These are phyloP conservation scores for Scyliorhinus canicula DNA, from an alignment of 2,797 vertebrate genomes.

Conservation along the genomic window DNA sequence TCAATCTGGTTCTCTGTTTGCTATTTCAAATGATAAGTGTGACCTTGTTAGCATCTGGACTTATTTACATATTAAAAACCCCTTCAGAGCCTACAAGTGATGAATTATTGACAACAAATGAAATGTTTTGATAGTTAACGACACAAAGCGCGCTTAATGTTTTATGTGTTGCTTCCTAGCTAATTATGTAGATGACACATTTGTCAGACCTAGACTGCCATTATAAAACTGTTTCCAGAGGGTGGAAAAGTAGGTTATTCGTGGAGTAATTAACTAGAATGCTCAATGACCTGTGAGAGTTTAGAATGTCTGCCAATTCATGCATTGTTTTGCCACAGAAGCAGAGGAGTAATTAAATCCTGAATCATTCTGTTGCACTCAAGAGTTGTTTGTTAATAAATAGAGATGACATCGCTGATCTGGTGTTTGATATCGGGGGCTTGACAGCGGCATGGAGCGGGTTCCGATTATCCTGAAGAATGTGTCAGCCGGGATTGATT, in stretches of 20 bases:
- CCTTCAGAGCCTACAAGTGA: slow-evolving; percentile 94
- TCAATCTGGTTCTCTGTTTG: slow-evolving; percentile 60
- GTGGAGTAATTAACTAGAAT: slow-evolving; percentile 83
- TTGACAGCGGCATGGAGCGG: slow-evolving; percentile 73
- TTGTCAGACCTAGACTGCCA: slow-evolving; percentile 82
- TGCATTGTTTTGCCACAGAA: slow-evolving; percentile 80
- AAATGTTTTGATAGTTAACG: slow-evolving; percentile 97
- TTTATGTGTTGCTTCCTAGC: slow-evolving; percentile 87
- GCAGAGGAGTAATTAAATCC: slow-evolving; percentile 76
- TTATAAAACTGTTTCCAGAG: slow-evolving; percentile 78
- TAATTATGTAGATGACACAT: slow-evolving; percentile 91
- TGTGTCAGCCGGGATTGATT: slow-evolving; percentile 92
- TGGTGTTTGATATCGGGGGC: slow-evolving; percentile 62
- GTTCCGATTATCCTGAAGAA: slow-evolving; percentile 86
- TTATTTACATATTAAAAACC: slow-evolving; percentile 98
- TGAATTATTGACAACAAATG: slow-evolving; percentile 99
- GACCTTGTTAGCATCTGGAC: slow-evolving; percentile 91
- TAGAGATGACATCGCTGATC: slow-evolving; percentile 69
- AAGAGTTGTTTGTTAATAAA: slow-evolving; percentile 79
- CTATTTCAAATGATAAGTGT: slow-evolving; percentile 81
- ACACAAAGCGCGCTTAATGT: slow-evolving; percentile 89
- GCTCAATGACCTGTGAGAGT: slow-evolving; percentile 84
- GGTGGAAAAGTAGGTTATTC: slow-evolving; percentile 76
- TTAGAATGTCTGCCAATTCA: slow-evolving; percentile 78
- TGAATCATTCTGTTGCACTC: slow-evolving; percentile 74